These are phyloP conservation scores for Neoaliturus tenellus DNA, from an alignment of 2,888 invertebrate genomes.

Conservation along the genomic window DNA sequence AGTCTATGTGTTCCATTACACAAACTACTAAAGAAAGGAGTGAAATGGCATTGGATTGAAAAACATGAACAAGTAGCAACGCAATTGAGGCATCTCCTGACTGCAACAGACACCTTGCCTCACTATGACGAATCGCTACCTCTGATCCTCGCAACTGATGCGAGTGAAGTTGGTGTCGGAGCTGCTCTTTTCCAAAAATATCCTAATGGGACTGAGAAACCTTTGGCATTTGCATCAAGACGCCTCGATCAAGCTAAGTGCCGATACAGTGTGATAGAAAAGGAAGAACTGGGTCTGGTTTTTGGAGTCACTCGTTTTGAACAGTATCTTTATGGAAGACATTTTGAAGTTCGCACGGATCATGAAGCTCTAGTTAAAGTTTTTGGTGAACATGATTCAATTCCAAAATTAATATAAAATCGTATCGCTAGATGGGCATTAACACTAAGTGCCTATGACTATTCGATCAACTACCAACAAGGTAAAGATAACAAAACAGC, in stretches of 20 bases:
- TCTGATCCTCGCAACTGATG: constrained; percentile 34
- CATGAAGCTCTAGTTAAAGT: too few relatives aligned
- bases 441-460: too few relatives aligned
- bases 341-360: too few relatives aligned
- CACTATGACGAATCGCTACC: constrained; percentile 24
- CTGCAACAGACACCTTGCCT: neutral
- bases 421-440: too few relatives aligned
- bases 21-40: constrained; percentile 11
- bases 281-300: too few relatives aligned
- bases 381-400: too few relatives aligned
- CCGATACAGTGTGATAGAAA: constrained; percentile 50
- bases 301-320: too few relatives aligned
- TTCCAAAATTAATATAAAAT: too few relatives aligned
- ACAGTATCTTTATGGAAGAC: too few relatives aligned
- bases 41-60: neutral
- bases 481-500: too few relatives aligned
- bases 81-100: constrained; percentile 20
- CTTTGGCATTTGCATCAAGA: constrained; percentile 26
- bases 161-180: constrained; percentile 45
- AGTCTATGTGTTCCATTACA: constrained; percentile 8
- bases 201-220: constrained; percentile 31
- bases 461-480: too few relatives aligned
- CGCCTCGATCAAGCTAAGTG: neutral
- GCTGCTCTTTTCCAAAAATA: constrained; percentile 44
- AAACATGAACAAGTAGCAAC: neutral